phyloP scores from a whole-genome alignment of 1,140 invertebrate genomes.

The Akabosia matsudoensis region DNA sequence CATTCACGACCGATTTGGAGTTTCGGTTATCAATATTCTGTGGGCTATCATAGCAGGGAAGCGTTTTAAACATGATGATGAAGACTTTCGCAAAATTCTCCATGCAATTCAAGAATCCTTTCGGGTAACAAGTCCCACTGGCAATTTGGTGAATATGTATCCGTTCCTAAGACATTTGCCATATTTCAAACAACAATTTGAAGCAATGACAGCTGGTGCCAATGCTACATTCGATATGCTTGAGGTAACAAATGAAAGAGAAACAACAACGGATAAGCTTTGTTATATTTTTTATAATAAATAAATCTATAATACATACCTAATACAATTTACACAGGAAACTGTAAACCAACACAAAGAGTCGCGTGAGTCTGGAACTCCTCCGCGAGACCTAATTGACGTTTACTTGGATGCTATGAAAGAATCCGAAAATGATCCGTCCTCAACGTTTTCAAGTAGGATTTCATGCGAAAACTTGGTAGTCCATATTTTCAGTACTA shows the following conservation, averaged over 20 bases:
- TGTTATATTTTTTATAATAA: too few species aligned
- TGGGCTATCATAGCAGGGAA: conserved; percentile 70
- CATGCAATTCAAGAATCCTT: conserved; percentile 55
- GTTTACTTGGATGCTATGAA: conserved; percentile 70
- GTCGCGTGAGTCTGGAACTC: conserved; percentile 52
- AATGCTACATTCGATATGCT: conserved; percentile 9
- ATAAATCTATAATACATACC: too few species aligned
- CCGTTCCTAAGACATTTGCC: conserved; percentile 41
- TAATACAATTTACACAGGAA: conserved; percentile 54
- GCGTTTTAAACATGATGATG: conserved; percentile 55
- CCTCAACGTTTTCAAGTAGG: conserved; percentile 60
- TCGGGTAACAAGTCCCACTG: background rate
- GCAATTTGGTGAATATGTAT: conserved; percentile 26
- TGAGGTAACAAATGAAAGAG: conserved; percentile 8
- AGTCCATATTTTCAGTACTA: background rate
- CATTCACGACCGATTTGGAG: conserved; percentile 55
- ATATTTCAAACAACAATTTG: conserved; percentile 14
- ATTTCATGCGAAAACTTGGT: conserved; percentile 24
- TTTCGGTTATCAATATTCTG: conserved; percentile 68
- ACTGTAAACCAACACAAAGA: conserved; percentile 62
- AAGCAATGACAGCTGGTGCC: background rate
- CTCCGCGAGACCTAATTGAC: conserved; percentile 69
- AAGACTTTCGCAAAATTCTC: conserved; percentile 59
- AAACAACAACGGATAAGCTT: background rate
- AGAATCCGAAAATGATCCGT: conserved; percentile 49